Percentiles rank a stretch among this genome's conserved stretches.
Conservation (phyloP, 2,888 invertebrate genomes). For the Aphrophora alni region DNA sequence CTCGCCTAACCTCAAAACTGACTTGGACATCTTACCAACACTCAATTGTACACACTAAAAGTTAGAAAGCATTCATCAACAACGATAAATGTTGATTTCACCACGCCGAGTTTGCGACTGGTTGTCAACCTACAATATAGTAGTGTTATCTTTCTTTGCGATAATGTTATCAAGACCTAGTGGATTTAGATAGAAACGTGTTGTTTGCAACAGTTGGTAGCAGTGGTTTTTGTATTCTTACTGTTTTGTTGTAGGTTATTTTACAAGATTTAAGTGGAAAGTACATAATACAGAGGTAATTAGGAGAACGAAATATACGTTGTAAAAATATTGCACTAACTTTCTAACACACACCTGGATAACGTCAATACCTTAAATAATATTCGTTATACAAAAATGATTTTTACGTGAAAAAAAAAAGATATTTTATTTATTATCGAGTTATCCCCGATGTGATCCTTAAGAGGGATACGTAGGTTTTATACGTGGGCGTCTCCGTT, state of each 20-base stretch:
- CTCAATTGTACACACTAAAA: not conserved
- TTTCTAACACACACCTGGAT: too few relatives aligned
- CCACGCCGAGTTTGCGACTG: not conserved
- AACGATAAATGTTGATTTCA: not conserved
- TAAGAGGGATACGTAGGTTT: too few relatives aligned
- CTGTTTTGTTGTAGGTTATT: not conserved
- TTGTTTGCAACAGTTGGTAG: not conserved
- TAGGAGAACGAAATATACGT: too few relatives aligned
- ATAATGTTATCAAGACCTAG: not conserved
- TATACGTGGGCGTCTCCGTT: too few relatives aligned
- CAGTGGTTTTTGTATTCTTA: not conserved
- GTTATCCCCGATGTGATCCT: too few relatives aligned
- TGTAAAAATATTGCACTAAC: too few relatives aligned
- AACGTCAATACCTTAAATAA: too few relatives aligned
- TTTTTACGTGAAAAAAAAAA: too few relatives aligned
- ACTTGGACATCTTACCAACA: not conserved
- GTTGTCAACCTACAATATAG: not conserved
- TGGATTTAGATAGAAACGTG: not conserved
- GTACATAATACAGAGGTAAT: not conserved
- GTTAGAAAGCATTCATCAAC: not conserved
- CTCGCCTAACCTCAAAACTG: constrained; percentile 6
- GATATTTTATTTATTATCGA: too few relatives aligned
- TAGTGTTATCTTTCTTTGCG: not conserved
- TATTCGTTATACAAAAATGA: too few relatives aligned
- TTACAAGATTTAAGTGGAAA: not conserved